Base-by-base conservation (phyloP, 2,797 vertebrate genomes). In the Neomorphus geoffroyi region DNA sequence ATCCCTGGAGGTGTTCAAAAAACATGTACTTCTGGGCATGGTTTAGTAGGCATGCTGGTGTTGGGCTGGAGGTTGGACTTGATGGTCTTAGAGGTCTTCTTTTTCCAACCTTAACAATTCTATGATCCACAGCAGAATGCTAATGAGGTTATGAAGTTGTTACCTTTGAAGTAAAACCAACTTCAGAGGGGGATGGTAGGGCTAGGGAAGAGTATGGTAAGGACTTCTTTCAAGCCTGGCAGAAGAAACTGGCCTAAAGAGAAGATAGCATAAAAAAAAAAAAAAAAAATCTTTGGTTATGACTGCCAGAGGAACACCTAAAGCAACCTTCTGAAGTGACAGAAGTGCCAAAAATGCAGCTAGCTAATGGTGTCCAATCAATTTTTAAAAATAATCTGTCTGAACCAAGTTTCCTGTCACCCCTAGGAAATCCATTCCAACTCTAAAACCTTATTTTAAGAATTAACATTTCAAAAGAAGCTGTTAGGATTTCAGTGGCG, bases 371-470 rank as follows among this genome's bases (percentile, higher is more conserved):
- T 4, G 4, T 39, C 41, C 16, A 16, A 16, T 39, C 60, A 28
- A 2, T 64, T 89, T 87, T 56, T 65, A 16, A 75, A 83, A 61
- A 48, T 46, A 65, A 45, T 71, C 21, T 9, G 7, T 62, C 58
- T 86, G 50, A 84, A 92, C n/a, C 8, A 46, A 79, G 27, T 46
- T 90, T 90, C 24, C n/a, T 89, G 37, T 75, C 43, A 43, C 65
- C 19, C 54, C 37, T 75, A 54, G 28, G 70, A 23, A 83, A 46
- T 71, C 37, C 72, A 18, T 46, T 83, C 35, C 37, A 43, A 32
- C n/a, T 78, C 28, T 17, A 80, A 92, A 89, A 32, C 71, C 37
- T 92, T 93, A 94, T 73, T 94, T 93, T 91, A 78, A 90, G 82
- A 78, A 93, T 72, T 93, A 90, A 67, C 70, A 41, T 85, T 93